Evolutionary conservation across 2,797 vertebrate species (phyloP).

Genomic region (Leontocebus nigricollis): DNA sequence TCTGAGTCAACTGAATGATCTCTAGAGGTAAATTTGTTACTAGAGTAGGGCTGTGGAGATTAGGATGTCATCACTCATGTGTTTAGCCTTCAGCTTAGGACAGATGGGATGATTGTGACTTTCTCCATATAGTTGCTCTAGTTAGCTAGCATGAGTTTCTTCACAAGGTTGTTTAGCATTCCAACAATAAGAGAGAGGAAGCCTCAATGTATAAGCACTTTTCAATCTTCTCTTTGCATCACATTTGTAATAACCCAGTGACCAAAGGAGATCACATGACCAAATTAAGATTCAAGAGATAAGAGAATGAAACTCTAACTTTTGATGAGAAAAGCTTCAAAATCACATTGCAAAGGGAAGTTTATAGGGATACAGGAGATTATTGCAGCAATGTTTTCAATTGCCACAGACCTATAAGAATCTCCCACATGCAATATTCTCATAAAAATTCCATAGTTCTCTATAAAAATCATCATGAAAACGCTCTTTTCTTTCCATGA

Average conservation of each 20-base stretch:
- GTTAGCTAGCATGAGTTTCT: neutral
- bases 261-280: neutral
- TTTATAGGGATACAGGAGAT: neutral
- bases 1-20: neutral
- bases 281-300: neutral
- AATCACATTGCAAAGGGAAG: neutral
- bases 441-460: neutral
- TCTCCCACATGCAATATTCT: neutral
- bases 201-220: neutral
- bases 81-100: neutral
- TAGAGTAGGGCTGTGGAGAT: neutral
- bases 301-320: neutral
- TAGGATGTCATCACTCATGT: neutral
- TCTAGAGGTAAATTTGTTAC: neutral
- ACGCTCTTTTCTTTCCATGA: neutral
- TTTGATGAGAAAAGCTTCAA: neutral
- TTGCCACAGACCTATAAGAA: no score
- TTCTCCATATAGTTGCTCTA: neutral
- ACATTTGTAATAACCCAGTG: neutral
- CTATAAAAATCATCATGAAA: neutral
- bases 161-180: neutral
- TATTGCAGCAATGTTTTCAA: neutral
- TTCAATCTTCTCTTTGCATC: neutral
- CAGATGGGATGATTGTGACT: neutral
- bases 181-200: neutral